Evolutionary conservation across 1,140 invertebrate genomes (phyloP).

Genomic region (Dreissena polymorpha): DNA sequence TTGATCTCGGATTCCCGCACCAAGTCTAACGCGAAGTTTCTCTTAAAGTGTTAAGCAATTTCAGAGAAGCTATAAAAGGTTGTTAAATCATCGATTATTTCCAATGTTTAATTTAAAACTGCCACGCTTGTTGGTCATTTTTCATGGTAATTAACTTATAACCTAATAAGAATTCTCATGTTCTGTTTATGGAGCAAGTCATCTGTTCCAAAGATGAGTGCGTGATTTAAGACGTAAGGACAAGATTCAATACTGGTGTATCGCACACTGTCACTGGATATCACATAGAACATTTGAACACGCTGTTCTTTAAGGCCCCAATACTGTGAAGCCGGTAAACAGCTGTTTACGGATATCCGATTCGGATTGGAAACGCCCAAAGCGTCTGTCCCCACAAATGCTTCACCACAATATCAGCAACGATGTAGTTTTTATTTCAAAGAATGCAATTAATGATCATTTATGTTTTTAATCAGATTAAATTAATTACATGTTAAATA

Average conservation of each 20-base stretch:
- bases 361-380: slow-evolving; percentile 15
- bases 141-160: slow-evolving; percentile 55
- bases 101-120: slow-evolving; percentile 42
- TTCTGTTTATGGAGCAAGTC: slow-evolving; percentile 40
- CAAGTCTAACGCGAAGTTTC: no score
- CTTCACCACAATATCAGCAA: no score
- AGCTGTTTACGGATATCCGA: slow-evolving; percentile 44
- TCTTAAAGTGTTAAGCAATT: slow-evolving; percentile 31
- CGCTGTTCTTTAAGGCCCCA: no score
- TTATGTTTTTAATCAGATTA: no score
- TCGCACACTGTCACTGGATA: no score
- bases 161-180: slow-evolving; percentile 45
- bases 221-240: no score
- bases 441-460: no score
- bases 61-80: slow-evolving; percentile 22
- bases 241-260: no score
- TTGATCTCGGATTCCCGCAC: no score
- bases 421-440: no score
- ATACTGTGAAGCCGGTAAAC: not conserved
- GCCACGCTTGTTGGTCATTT: slow-evolving; percentile 34
- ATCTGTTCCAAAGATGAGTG: not conserved
- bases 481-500: no score
- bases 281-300: no score
- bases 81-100: slow-evolving; percentile 48
- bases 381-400: slow-evolving; percentile 35